phyloP scores from a whole-genome alignment of 2,888 invertebrate genomes.

The Dryobotodes eremita region DNA sequence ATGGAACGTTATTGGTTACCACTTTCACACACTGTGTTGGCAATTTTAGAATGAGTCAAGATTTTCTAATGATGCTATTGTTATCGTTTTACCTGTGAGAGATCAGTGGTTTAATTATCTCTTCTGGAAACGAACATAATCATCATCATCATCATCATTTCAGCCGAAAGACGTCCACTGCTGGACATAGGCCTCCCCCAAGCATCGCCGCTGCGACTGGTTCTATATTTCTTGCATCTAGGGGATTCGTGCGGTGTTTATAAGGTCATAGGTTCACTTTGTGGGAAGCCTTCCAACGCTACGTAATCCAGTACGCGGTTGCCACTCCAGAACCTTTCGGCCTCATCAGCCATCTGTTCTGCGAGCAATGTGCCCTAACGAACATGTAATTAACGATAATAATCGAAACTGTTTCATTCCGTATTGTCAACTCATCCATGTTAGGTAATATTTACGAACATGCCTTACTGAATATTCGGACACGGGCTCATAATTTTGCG shows the following conservation, averaged over 20 bases:
- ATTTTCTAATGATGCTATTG: neutral
- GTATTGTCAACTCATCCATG: neutral
- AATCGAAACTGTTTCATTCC: neutral
- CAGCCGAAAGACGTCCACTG: neutral
- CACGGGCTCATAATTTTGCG: slow-evolving; percentile 41
- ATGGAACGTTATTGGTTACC: neutral
- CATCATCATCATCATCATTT: neutral
- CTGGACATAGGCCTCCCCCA: too few species aligned
- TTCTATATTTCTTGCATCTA: neutral
- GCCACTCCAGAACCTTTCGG: neutral
- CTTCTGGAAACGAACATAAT: neutral
- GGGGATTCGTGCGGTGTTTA: neutral
- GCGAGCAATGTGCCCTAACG: neutral
- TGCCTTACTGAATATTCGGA: slow-evolving; percentile 24
- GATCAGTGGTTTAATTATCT: neutral
- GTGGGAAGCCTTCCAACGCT: neutral
- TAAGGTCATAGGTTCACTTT: neutral
- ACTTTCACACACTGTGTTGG: neutral
- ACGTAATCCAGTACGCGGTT: neutral
- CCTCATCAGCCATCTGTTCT: neutral
- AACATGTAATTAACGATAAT: neutral
- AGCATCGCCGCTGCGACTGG: too few species aligned
- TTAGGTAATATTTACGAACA: slow-evolving; percentile 18
- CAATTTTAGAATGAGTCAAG: neutral
- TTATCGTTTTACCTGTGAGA: neutral